Evolutionary conservation across 1,140 invertebrate genomes (phyloP).

Genomic region (Aphis gossypii): DNA sequence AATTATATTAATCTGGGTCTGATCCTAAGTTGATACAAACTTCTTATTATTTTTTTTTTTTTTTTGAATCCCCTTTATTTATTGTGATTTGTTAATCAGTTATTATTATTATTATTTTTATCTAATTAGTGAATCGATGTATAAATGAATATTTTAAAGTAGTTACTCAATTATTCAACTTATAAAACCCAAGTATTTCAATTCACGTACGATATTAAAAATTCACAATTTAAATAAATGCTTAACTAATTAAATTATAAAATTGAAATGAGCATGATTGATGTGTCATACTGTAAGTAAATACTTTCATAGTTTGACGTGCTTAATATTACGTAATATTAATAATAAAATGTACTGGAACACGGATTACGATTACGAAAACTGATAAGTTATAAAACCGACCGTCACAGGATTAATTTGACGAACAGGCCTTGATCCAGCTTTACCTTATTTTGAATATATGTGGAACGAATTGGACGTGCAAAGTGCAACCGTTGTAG

Average conservation of each 20-base stretch:
- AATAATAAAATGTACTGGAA: neutral
- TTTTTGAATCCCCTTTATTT: neutral
- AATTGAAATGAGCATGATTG: neutral
- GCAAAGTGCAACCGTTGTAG: neutral
- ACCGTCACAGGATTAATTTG: neutral
- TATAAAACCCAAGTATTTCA: neutral
- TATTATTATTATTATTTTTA: neutral
- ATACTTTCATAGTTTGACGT: neutral
- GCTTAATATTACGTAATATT: neutral
- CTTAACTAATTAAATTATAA: neutral
- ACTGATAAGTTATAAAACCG: neutral
- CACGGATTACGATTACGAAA: neutral
- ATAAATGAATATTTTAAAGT: neutral
- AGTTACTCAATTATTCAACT: neutral
- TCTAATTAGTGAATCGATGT: neutral
- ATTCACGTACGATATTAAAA: neutral
- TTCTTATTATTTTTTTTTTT: neutral
- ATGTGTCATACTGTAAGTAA: neutral
- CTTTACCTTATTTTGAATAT: neutral
- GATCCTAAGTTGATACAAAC: neutral
- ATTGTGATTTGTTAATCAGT: neutral
- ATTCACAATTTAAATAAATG: neutral
- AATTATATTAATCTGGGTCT: neutral
- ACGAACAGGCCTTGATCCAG: conserved; percentile 18
- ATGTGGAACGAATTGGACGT: neutral